phyloP scores from a whole-genome alignment of 2,888 invertebrate genomes.

The Synergus gifuensis region DNA sequence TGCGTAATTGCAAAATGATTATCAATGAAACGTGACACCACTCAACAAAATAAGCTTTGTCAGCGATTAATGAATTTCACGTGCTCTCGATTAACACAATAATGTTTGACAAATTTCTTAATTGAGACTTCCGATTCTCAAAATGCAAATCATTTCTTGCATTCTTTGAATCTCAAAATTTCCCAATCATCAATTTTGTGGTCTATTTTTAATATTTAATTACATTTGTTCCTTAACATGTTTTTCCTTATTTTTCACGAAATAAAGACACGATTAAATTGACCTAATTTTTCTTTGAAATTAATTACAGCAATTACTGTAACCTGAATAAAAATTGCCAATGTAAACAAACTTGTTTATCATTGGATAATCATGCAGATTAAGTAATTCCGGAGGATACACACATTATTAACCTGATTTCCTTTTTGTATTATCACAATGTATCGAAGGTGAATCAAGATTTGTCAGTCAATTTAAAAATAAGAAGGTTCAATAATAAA shows the following conservation, averaged over 20 bases:
- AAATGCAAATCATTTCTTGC: neutral
- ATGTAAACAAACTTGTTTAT: neutral
- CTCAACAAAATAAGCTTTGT: neutral
- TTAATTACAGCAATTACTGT: neutral
- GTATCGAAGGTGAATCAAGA: neutral
- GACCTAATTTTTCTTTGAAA: neutral
- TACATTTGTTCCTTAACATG: neutral
- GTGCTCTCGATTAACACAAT: neutral
- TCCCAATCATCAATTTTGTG: neutral
- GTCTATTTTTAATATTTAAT: neutral
- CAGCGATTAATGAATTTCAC: neutral
- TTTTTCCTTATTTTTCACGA: neutral
- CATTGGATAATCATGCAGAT: neutral
- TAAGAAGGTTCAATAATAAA: slow-evolving; percentile 8
- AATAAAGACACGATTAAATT: neutral
- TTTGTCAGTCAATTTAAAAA: neutral
- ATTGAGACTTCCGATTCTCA: neutral
- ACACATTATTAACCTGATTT: slow-evolving; percentile 10
- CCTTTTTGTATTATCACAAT: neutral
- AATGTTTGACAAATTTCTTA: neutral
- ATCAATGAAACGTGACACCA: neutral
- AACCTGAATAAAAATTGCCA: slow-evolving; percentile 7
- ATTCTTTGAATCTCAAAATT: neutral
- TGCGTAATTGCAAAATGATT: neutral
- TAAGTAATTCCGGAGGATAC: neutral